A percentile compares a stretch with the other conserved stretches of the same genome.
Conservation (phyloP, 2,797 vertebrate genomes). For the Sebastes melanostomus region DNA sequence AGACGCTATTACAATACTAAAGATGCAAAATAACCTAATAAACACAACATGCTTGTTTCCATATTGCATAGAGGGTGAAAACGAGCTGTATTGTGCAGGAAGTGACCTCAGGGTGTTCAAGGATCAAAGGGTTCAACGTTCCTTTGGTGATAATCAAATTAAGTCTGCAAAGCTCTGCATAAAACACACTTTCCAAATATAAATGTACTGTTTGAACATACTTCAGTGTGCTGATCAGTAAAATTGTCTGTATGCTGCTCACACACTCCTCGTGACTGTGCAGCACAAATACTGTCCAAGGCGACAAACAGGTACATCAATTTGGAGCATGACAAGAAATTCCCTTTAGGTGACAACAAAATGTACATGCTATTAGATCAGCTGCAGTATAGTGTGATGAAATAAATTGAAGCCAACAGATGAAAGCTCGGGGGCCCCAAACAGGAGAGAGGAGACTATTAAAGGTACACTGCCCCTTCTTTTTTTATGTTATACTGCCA, state of each 20-base stretch:
- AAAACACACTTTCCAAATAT: constrained; percentile 47
- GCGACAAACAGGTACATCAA: constrained; percentile 73
- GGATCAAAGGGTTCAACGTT: constrained; percentile 61
- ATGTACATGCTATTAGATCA: constrained; percentile 77
- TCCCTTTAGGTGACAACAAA: constrained; percentile 74
- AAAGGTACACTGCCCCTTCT: background rate
- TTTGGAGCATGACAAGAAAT: constrained; percentile 71
- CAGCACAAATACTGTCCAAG: constrained; percentile 66
- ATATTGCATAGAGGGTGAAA: constrained; percentile 4
- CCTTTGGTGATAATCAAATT: constrained; percentile 58
- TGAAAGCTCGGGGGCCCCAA: constrained; percentile 63
- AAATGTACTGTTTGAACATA: constrained; percentile 40
- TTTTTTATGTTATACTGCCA: constrained; percentile 67
- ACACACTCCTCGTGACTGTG: constrained; percentile 43
- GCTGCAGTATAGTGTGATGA: constrained; percentile 72
- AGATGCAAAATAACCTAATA: constrained; percentile 21
- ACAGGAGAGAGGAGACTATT: constrained; percentile 33
- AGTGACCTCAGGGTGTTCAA: constrained; percentile 30
- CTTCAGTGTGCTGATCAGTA: constrained; percentile 33
- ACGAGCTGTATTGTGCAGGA: constrained; percentile 19
- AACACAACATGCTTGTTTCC: background rate
- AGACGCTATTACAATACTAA: background rate
- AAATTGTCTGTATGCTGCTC: constrained; percentile 44
- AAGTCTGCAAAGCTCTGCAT: constrained; percentile 31
- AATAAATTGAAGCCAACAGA: constrained; percentile 76